Evolutionary conservation across 2,113 vertebrate species (phyloP), one percentile per base, ranked within the genome.

Genomic region (Orientallactaga bullata): DNA sequence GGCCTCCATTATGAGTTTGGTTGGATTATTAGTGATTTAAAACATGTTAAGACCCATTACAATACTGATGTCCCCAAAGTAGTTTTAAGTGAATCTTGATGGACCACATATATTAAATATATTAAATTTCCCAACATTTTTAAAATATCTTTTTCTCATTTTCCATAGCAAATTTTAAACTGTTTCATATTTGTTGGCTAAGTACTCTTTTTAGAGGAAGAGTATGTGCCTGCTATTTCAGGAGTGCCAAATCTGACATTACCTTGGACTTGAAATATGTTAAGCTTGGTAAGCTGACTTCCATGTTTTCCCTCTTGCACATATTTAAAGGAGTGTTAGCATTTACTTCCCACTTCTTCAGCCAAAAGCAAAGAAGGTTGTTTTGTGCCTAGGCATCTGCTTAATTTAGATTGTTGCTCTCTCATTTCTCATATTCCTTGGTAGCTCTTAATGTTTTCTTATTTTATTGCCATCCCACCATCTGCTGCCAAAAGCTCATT

Each of bases 1-100:
- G 88, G 66, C 93, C 83, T 96, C 93, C 92, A 89, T 97, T 96
- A 97, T 89, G 86, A 96, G 90, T 96, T 96, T 96, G 74, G 96
- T 88, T 95, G 76, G 47, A 95, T 84, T 90, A 81, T 95, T 96
- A 87, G 88, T 94, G 92, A 94, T 96, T 96, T 97, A 96, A 96
- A 96, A 93, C 93, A 91, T 69, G 86, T 94, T 96, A 95, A 94
- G 80, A 65, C 73, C 90, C 92, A 92, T 95, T 90, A 95, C 32
- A 60, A n/a, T 74, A 61, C 72, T 86, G 71, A 93, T 90, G 80
- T 95, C 79, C 90, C 90, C 94, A 94, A 96, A 97, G 85, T 37
- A 63, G n/a, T 90, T 92, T 83, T 82, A 85, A 85, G 73, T 86
- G 92, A 96, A 90, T 92, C 80, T 91, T 90, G 66, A 93, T 92